Evolutionary conservation across 2,888 invertebrate species (phyloP).

Genomic region (Nephrotoma guestfalica): DNA sequence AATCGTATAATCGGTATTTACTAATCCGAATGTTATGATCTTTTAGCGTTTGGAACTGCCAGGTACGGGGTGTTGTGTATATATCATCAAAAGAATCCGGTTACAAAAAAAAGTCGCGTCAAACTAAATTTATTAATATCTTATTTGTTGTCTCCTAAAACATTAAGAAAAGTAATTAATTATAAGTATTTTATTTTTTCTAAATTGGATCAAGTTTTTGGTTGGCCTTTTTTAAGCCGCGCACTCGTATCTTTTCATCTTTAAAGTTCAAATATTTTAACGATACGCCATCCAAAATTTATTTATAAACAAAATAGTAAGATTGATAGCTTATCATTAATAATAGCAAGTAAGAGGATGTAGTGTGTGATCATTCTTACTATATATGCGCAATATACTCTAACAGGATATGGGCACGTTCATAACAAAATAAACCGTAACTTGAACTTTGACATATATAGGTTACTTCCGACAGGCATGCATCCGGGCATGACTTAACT

Average conservation of each 20-base stretch:
- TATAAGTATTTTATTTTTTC: not conserved
- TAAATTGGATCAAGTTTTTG: not conserved
- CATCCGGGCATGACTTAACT: not conserved
- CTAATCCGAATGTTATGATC: not conserved
- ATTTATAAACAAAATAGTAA: not conserved
- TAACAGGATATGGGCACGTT: not conserved
- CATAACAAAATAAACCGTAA: not conserved
- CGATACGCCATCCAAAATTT: not conserved
- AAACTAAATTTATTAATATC: not conserved
- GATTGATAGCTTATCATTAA: not conserved
- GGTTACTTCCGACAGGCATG: not conserved
- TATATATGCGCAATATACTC: not conserved
- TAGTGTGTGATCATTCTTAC: not conserved
- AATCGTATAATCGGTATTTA: not conserved
- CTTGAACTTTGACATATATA: not conserved
- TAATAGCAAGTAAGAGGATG: not conserved
- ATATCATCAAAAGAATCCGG: not conserved
- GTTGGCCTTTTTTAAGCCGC: not conserved
- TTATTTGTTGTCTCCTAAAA: not conserved
- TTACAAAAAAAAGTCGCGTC: not conserved
- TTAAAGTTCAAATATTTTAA: not conserved
- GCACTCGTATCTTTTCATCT: not conserved
- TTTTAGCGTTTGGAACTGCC: not conserved
- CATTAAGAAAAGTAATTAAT: not conserved
- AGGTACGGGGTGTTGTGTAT: not conserved